Evolutionary conservation across 2,797 vertebrate genomes (phyloP).

Genomic region (Myotis myotis): DNA sequence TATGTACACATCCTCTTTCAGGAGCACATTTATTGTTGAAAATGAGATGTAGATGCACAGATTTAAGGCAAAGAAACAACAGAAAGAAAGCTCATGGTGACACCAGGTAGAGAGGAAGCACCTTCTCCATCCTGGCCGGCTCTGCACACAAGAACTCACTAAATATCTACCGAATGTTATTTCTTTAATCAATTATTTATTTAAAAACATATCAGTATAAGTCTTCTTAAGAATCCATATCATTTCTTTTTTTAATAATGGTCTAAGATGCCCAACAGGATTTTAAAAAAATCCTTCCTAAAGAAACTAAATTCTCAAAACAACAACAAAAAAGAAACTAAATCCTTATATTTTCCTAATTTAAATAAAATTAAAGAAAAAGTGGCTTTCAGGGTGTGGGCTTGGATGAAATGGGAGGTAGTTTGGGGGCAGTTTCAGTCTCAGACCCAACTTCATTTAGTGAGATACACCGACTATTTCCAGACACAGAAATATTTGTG

Average conservation of each 20-base stretch:
- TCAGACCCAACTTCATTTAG: not conserved
- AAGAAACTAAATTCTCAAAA: not conserved
- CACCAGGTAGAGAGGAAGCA: not conserved
- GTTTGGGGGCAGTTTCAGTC: not conserved
- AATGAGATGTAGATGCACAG: not conserved
- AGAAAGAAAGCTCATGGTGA: not conserved
- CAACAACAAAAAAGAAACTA: not conserved
- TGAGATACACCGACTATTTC: not conserved
- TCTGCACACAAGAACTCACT: not conserved
- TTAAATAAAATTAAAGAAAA: not conserved
- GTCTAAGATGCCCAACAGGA: not conserved
- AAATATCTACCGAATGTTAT: not conserved
- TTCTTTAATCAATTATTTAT: not conserved
- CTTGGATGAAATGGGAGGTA: not conserved
- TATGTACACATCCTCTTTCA: not conserved
- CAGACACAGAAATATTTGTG: not conserved
- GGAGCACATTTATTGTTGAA: not conserved
- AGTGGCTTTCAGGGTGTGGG: not conserved
- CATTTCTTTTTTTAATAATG: slow-evolving; percentile 12
- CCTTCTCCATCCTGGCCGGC: not conserved
- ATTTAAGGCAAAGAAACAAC: not conserved
- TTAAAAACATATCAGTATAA: slow-evolving; percentile 12
- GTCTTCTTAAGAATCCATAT: not conserved
- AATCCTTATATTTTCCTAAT: not conserved
- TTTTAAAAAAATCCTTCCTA: not conserved